These are phyloP conservation scores for Bucco capensis DNA, from an alignment of 2,113 vertebrate genomes.

Conservation along the genomic window DNA sequence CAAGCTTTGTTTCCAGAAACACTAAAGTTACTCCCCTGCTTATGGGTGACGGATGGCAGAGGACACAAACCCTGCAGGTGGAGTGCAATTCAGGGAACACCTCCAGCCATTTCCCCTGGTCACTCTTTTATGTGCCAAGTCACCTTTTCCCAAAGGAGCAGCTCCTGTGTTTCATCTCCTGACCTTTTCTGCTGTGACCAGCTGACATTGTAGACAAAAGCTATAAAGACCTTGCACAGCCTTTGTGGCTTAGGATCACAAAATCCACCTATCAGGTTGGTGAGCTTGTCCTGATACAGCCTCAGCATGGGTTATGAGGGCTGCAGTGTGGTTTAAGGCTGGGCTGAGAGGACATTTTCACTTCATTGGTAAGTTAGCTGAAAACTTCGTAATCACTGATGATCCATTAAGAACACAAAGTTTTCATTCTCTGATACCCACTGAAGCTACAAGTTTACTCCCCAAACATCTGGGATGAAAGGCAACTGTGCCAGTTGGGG, in stretches of 20 bases:
- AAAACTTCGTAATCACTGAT: background rate
- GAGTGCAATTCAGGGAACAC: background rate
- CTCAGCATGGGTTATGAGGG: fast-evolving
- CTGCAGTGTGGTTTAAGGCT: background rate
- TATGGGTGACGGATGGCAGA: background rate
- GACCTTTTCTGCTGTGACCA: background rate
- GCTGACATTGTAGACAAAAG: background rate
- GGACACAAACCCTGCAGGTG: fast-evolving
- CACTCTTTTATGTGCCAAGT: background rate
- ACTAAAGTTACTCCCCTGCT: background rate
- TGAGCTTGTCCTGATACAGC: background rate
- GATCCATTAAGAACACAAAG: background rate
- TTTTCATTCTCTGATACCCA: fast-evolving
- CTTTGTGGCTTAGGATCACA: background rate
- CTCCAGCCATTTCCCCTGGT: background rate
- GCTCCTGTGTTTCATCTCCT: background rate
- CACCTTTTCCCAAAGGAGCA: background rate
- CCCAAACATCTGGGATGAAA: background rate
- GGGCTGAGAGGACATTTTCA: background rate
- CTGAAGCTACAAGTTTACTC: background rate
- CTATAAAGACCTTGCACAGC: background rate
- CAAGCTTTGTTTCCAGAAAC: background rate
- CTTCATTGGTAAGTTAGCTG: background rate
- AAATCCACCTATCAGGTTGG: fast-evolving
- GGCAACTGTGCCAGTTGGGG: background rate